Conservation (phyloP, 2,888 invertebrate genomes). For the Schizaphis graminum region DNA sequence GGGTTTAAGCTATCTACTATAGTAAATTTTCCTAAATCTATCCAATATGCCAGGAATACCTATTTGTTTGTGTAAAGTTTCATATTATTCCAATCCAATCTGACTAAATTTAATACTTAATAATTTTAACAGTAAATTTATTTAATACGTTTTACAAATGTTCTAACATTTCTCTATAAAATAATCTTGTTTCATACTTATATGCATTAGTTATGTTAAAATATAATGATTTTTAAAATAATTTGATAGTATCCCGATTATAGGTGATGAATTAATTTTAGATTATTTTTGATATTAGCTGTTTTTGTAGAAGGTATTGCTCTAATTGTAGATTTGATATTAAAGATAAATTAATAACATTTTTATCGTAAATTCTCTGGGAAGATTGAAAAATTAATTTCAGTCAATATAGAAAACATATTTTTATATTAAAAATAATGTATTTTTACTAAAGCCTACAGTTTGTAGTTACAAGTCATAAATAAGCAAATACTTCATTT, state of each 20-base stretch:
- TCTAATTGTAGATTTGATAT: background rate
- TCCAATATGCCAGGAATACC: background rate
- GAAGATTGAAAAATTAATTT: background rate
- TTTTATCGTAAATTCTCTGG: background rate
- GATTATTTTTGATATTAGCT: background rate
- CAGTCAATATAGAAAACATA: background rate
- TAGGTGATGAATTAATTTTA: background rate
- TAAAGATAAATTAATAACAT: background rate
- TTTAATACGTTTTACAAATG: no score
- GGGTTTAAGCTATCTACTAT: background rate
- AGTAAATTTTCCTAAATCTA: background rate
- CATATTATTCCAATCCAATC: background rate
- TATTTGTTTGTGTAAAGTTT: background rate
- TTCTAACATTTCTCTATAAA: no score
- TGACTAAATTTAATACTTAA: background rate
- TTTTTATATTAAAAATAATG: background rate
- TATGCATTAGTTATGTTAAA: background rate
- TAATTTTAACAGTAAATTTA: background rate
- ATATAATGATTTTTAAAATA: background rate
- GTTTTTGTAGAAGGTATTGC: background rate
- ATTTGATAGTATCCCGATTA: background rate
- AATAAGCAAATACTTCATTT: background rate
- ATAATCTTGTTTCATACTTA: background rate
- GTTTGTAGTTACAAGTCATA: background rate
- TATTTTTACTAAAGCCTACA: background rate